These are phyloP conservation scores for Huso huso DNA, from an alignment of 2,797 vertebrate genomes.

Conservation along the genomic window DNA sequence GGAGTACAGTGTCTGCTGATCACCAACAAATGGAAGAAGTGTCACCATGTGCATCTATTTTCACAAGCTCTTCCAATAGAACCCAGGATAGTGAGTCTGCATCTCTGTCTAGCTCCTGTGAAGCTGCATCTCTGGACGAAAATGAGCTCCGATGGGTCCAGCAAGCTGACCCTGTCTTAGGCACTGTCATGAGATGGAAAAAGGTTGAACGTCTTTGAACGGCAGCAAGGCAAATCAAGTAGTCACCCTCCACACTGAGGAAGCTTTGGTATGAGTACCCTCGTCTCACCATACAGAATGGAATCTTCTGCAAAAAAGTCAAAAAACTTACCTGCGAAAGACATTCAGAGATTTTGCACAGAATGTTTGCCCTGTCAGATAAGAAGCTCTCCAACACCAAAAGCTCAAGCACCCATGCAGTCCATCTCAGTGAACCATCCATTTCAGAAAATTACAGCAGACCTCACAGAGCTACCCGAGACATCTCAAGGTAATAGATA, in stretches of 20 bases:
- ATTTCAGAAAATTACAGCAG: slow-evolving; percentile 19
- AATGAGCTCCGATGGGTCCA: not conserved
- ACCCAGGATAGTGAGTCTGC: not conserved
- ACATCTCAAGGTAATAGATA: slow-evolving; percentile 16
- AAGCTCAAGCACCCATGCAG: slow-evolving; percentile 13
- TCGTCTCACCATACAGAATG: not conserved
- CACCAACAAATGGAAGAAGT: not conserved
- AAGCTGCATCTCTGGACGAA: too few relatives aligned
- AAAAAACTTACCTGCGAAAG: not conserved
- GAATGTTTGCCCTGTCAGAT: slow-evolving; percentile 20
- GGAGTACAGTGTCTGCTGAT: slow-evolving; percentile 11
- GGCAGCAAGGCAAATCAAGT: not conserved
- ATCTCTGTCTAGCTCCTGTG: too few relatives aligned
- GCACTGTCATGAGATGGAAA: slow-evolving; percentile 7
- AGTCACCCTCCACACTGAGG: not conserved
- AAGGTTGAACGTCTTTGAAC: not conserved
- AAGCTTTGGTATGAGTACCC: slow-evolving; percentile 1
- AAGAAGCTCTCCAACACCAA: slow-evolving; percentile 3
- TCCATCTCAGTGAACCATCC: slow-evolving; percentile 6
- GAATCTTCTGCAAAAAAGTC: not conserved
- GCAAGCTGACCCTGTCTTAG: slow-evolving; percentile 10
- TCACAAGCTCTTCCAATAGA: slow-evolving; percentile 1
- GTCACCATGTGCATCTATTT: slow-evolving; percentile 6
- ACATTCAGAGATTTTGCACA: slow-evolving; percentile 9
- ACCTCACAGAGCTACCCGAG: slow-evolving; percentile 19